Evolutionary conservation across 1,140 invertebrate species (phyloP).

Genomic region (Scaptodrosophila lebanonensis): DNA sequence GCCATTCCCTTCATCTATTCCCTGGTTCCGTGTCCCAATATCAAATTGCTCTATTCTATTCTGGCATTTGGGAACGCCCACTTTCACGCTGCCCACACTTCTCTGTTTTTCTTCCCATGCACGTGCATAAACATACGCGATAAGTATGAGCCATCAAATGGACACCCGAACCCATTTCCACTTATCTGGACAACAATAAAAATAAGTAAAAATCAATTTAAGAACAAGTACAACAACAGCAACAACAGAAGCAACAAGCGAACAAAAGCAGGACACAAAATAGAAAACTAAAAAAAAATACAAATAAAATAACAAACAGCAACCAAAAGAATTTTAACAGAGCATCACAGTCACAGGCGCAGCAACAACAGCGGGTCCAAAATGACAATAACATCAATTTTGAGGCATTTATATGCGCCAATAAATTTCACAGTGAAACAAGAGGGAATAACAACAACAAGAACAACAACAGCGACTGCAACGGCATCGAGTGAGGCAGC

Average conservation of each 20-base stretch:
- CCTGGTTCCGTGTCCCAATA: slow-evolving; percentile 16
- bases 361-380: slow-evolving; percentile 28
- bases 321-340: slow-evolving; percentile 19
- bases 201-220: slow-evolving; percentile 68
- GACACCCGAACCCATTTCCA: slow-evolving; percentile 35
- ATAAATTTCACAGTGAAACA: slow-evolving; percentile 63
- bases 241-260: no score
- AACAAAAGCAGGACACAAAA: slow-evolving; percentile 60
- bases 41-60: slow-evolving; percentile 64
- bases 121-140: slow-evolving; percentile 1
- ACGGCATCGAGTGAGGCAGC: slow-evolving; percentile 25
- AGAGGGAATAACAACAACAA: slow-evolving; percentile 27
- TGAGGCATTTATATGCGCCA: slow-evolving; percentile 73
- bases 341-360: no score
- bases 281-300: background rate
- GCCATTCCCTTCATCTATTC: slow-evolving; percentile 3
- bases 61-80: slow-evolving; percentile 43
- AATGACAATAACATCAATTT: slow-evolving; percentile 75
- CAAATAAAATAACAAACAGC: background rate
- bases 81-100: slow-evolving; percentile 57
- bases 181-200: slow-evolving; percentile 55
- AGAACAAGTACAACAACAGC: no score
- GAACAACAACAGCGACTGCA: slow-evolving; percentile 11
- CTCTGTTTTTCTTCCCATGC: slow-evolving; percentile 24
- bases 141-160: slow-evolving; percentile 17